Base-by-base conservation (phyloP, 1,140 invertebrate species). In the Wiebesia pumilae region DNA sequence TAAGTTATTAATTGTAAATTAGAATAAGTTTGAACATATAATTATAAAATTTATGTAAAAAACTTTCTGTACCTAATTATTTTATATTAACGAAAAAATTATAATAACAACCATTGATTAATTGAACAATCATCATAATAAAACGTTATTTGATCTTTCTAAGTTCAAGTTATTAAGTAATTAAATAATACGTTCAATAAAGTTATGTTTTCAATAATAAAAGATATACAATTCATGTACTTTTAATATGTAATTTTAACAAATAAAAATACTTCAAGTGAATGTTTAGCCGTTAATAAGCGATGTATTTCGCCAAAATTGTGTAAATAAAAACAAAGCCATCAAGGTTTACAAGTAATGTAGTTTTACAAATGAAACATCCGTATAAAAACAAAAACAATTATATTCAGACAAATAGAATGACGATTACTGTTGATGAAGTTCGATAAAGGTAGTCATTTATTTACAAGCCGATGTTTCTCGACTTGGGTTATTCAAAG, bases 401-500 rank as follows among this genome's bases (percentile, higher is more conserved):
- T 62, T 27, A 54, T 27, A 65, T 30, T 21, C 3, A 35, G 65
- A 0, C 6, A 27, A 43, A 75, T 75, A 40, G 14, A 43, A 75
- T 43, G 27, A 4, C 51, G 51, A 54, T 54, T 79, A 35, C 40
- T 3, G 78, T 21, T 62, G 14, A 35, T 69, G 43, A 24, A 79
- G 62, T 62, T 33, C 9, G 58, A 33, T 21, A 54, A 62, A 14
- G 6, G 7, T 9, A 19, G 33, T 27, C 54, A 58, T n/a, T 40
- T 62, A 62, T 27, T 62, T 62, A 4, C 14, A 62, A 7, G 33
- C n/a, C 10, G 21, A 27, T 6, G 58, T 58, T 19, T 14, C 47
- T 43, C 35, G 58, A 80, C 81, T 54, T 71, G 33, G 81, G 81
- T 82, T 82, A 71, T 69, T 35, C 67, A 38, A 33, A 14, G 67